A percentile compares a stretch with the other conserved stretches of the same genome.
phyloP scores from a whole-genome alignment of 2,888 invertebrate genomes.

The Hofmannophila pseudospretella region DNA sequence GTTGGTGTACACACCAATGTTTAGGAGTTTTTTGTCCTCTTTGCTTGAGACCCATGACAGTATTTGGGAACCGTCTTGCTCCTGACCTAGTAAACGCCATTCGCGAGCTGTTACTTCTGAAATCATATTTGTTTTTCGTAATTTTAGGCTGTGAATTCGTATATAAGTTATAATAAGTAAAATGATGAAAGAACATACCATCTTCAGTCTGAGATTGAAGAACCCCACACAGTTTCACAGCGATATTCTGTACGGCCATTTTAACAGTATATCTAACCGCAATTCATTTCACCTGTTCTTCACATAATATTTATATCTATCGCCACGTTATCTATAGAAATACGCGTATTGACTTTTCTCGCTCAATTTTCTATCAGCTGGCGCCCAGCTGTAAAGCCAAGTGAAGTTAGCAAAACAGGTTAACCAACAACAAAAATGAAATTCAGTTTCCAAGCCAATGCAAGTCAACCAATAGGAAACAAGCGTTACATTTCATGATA shows the following conservation, averaged over 20 bases:
- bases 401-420: conserved; percentile 43
- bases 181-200: conserved; percentile 47
- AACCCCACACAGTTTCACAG: conserved; percentile 77
- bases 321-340: conserved; percentile 43
- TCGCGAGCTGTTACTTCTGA: conserved; percentile 81
- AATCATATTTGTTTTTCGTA: conserved; percentile 17
- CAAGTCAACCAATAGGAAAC: conserved; percentile 44
- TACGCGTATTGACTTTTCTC: conserved; percentile 60
- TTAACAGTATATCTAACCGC: conserved; percentile 18
- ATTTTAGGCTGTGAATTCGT: background rate
- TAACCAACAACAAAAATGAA: conserved; percentile 37
- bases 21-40: conserved; percentile 43
- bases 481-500: conserved; percentile 25
- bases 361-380: conserved; percentile 71
- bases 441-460: conserved; percentile 22
- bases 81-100: conserved; percentile 90
- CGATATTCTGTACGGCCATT: conserved; percentile 74
- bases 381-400: conserved; percentile 63
- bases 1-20: conserved; percentile 80
- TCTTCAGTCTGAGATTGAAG: conserved; percentile 65
- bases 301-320: conserved; percentile 28
- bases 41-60: conserved; percentile 81
- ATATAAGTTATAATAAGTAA: background rate
- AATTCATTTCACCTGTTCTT: conserved; percentile 34
- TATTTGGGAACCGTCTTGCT: conserved; percentile 85